Evolutionary conservation across 2,113 vertebrate species (phyloP), one percentile per base, ranked within the genome.

Genomic region (Myiopsitta monachus): DNA sequence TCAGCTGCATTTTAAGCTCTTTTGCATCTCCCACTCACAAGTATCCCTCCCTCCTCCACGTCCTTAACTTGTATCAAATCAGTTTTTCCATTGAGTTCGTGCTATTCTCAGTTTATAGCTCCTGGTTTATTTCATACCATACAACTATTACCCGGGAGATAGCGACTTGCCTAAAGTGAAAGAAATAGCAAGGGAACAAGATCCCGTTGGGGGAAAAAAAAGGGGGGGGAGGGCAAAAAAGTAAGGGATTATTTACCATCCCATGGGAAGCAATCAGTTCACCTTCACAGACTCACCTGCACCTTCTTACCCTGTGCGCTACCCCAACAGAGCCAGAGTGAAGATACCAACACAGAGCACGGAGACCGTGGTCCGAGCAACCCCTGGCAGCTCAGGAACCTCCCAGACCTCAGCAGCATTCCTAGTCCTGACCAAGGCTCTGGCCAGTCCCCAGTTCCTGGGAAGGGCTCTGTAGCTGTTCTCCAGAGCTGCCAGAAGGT

Each of bases 281-380:
- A 14, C 31, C 27, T 17, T 4, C 36, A 18, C 38, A 31, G 24
- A 2, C 59, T 27, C 33, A 14, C 7, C 36, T 6, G 5, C 39
- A 33, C 2, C 22, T 17, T 21, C 79, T 11, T 5, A 10, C 33
- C 18, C 30, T 1, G 5, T 0, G 30, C 2, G 1, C 17, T 5
- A 6, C 2, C 54, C 68, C 49, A 11, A 3, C 31, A 64, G 67
- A 8, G 8, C 52, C 0, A 3, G 27, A 16, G 27, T 33, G 6
- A 5, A 2, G 16, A 6, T 1, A n/a, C 52, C 1, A 8, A 5
- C 52, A 5, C 6, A 0, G 15, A 10, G 30, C 1, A 18, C 18
- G 9, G 27, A 41, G 30, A 3, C 0, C 7, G 4, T 3, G 3
- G 23, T 3, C 30, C 0, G 3, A 10, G 36, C 55, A 13, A 27